Evolutionary conservation across 2,888 invertebrate species (phyloP).

Genomic region (Synanthedon andrenaeformis): DNA sequence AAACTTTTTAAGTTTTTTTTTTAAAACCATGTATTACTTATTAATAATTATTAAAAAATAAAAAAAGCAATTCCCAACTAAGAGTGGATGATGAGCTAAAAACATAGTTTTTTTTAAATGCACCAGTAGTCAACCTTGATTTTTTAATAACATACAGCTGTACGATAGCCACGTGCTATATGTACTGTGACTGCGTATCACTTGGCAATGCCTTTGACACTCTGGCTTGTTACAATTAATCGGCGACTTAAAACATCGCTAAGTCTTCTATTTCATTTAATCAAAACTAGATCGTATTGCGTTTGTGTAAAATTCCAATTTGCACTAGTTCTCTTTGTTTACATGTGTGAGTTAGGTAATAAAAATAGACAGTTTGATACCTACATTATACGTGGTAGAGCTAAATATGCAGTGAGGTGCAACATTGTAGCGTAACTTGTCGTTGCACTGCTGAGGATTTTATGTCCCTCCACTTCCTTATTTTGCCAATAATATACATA

Average conservation of each 20-base stretch:
- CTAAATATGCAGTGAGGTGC: conserved; percentile 39
- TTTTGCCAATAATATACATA: conserved; percentile 31
- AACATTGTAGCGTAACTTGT: conserved; percentile 40
- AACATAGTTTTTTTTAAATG: no score
- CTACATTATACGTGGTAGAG: conserved; percentile 33
- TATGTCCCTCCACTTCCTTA: conserved; percentile 36
- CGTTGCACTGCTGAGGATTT: conserved; percentile 25
- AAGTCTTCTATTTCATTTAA: not conserved
- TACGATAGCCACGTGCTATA: no score
- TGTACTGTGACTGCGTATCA: conserved; percentile 4
- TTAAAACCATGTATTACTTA: no score
- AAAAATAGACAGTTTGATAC: conserved; percentile 41
- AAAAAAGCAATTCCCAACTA: no score
- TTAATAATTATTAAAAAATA: no score
- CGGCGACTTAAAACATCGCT: conserved; percentile 8
- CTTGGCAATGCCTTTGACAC: conserved; percentile 38
- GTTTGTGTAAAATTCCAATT: not conserved
- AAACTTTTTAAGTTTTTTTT: no score
- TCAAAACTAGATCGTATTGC: conserved; percentile 5
- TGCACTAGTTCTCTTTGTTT: not conserved
- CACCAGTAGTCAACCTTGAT: no score
- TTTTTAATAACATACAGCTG: no score
- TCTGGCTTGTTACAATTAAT: conserved; percentile 1
- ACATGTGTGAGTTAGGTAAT: conserved; percentile 21
- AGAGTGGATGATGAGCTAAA: no score